These are phyloP conservation scores for Hydrotaea diabolus DNA, from an alignment of 2,888 invertebrate species.

Conservation along the genomic window DNA sequence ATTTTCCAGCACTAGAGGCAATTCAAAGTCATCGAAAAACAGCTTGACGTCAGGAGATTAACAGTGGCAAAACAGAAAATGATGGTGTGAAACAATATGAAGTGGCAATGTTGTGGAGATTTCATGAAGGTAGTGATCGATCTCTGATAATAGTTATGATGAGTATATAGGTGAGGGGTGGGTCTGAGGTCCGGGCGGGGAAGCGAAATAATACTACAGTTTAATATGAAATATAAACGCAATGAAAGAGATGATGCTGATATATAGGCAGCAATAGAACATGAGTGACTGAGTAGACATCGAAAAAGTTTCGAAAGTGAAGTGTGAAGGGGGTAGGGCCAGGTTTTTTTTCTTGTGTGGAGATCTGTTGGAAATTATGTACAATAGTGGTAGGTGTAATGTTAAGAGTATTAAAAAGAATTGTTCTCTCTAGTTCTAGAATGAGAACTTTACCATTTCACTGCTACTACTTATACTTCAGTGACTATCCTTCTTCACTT, in stretches of 20 bases:
- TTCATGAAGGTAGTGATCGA: conserved; percentile 1
- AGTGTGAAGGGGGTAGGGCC: not conserved
- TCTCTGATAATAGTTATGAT: conserved; percentile 4
- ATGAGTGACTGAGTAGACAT: not conserved
- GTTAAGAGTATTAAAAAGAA: conserved; percentile 74
- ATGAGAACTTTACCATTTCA: conserved; percentile 57
- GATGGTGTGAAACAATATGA: conserved; percentile 27
- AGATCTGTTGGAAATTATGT: conserved; percentile 54
- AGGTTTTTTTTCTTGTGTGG: conserved; percentile 41
- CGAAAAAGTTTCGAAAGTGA: not conserved
- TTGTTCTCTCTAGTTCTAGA: conserved; percentile 48
- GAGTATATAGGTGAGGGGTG: conserved; percentile 35
- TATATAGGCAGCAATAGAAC: conserved; percentile 33
- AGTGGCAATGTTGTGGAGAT: not conserved
- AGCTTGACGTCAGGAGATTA: conserved; percentile 31
- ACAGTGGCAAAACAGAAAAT: conserved; percentile 27
- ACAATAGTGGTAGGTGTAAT: conserved; percentile 47
- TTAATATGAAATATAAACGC: too few relatives aligned
- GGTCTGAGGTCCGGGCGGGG: not conserved
- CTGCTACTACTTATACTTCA: conserved; percentile 33
- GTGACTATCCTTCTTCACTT: conserved; percentile 21
- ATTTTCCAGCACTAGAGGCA: conserved; percentile 53
- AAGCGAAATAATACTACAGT: not conserved
- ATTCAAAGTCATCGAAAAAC: conserved; percentile 30
- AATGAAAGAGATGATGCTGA: not conserved